Conservation (phyloP, 2,797 vertebrate species). For the Aplochiton taeniatus region DNA sequence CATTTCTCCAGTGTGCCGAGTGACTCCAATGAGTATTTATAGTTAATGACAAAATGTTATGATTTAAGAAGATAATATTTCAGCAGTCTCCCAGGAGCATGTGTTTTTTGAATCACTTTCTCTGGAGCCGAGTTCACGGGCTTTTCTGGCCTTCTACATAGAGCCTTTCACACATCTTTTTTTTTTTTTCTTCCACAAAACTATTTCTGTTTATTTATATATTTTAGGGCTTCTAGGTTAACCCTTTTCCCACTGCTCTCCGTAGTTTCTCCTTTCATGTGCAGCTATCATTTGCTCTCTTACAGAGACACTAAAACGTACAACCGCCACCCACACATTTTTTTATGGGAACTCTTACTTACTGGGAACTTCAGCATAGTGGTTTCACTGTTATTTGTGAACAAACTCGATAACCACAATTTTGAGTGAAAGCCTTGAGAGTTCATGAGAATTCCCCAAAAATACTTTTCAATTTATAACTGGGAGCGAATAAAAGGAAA, state of each 20-base stretch:
- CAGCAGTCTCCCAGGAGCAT: constrained; percentile 72
- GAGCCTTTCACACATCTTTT: constrained; percentile 52
- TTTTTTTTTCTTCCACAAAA: constrained; percentile 21
- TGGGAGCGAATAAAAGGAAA: constrained; percentile 65
- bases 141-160: constrained; percentile 65
- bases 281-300: constrained; percentile 31
- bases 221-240: constrained; percentile 48
- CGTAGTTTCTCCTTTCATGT: constrained; percentile 41
- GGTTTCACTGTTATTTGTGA: constrained; percentile 57
- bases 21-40: constrained; percentile 75
- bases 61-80: constrained; percentile 79
- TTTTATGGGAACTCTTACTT: constrained; percentile 56
- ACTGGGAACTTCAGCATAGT: constrained; percentile 28
- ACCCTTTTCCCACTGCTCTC: constrained; percentile 45
- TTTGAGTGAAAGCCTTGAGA: constrained; percentile 48
- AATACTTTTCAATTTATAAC: constrained; percentile 42
- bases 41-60: constrained; percentile 74
- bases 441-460: constrained; percentile 46
- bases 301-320: constrained; percentile 38
- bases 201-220: constrained; percentile 44
- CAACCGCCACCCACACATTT: constrained; percentile 34
- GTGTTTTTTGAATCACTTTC: constrained; percentile 74
- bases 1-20: constrained; percentile 67
- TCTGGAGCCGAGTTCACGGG: constrained; percentile 60
- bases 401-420: constrained; percentile 55